phyloP scores from a whole-genome alignment of 2,797 vertebrate species.

The Neostethus bicornis region DNA sequence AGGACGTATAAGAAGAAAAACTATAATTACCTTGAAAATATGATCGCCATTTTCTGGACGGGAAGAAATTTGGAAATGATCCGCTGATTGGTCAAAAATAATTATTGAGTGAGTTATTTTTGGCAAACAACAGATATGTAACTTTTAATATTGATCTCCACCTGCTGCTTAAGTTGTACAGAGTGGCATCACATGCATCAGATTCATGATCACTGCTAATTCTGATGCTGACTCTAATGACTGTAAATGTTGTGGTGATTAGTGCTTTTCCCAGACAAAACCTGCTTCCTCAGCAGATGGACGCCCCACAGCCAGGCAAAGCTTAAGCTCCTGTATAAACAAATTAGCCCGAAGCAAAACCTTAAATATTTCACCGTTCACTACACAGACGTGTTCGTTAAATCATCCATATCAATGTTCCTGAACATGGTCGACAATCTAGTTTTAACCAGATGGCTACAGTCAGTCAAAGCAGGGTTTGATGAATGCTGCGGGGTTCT shows the following conservation, averaged over 20 bases:
- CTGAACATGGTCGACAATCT: slow-evolving; percentile 24
- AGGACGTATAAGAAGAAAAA: too few relatives aligned
- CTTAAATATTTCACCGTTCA: slow-evolving; percentile 58
- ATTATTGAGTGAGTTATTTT: not conserved
- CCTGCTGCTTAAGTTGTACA: slow-evolving; percentile 20
- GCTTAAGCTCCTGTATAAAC: slow-evolving; percentile 68
- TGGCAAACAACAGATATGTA: slow-evolving; percentile 5
- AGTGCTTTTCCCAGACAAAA: slow-evolving; percentile 29
- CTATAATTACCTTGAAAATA: too few relatives aligned
- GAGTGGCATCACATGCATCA: slow-evolving; percentile 11
- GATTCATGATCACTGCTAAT: slow-evolving; percentile 49
- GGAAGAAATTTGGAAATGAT: too few relatives aligned
- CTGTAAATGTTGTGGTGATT: slow-evolving; percentile 53
- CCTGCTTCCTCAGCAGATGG: slow-evolving; percentile 60
- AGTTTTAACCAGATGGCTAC: slow-evolving; percentile 65
- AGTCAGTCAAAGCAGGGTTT: slow-evolving; percentile 33
- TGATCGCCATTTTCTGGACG: too few relatives aligned
- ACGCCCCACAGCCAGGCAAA: slow-evolving; percentile 33
- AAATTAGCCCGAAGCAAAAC: slow-evolving; percentile 66
- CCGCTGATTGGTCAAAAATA: too few relatives aligned
- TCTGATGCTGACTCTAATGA: slow-evolving; percentile 51
- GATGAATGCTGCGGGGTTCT: slow-evolving; percentile 41
- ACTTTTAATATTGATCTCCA: slow-evolving; percentile 6
- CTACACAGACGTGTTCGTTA: slow-evolving; percentile 61
- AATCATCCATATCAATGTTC: slow-evolving; percentile 70